phyloP scores from a whole-genome alignment of 1,140 invertebrate species.

The Musca domestica region DNA sequence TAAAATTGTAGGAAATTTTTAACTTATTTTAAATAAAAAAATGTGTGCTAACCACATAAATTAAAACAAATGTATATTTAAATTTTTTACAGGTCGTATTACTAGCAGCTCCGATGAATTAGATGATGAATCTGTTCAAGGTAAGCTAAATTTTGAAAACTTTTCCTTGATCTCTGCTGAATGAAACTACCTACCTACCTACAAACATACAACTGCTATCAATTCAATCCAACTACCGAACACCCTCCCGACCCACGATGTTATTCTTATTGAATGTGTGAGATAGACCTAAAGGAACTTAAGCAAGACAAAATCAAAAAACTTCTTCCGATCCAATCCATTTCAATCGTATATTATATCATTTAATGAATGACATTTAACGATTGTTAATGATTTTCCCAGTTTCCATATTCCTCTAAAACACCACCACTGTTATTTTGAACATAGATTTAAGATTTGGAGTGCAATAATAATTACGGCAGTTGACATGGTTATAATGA shows the following conservation, averaged over 20 bases:
- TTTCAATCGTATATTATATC: too few species aligned
- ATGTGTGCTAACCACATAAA: background rate
- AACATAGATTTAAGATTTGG: too few species aligned
- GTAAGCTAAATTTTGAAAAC: conserved; percentile 60
- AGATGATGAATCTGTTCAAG: conserved; percentile 73
- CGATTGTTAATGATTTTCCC: too few species aligned
- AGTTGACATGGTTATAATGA: too few species aligned
- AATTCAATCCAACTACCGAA: background rate
- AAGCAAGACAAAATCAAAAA: background rate
- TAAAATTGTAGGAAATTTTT: background rate
- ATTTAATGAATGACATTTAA: too few species aligned
- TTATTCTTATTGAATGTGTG: background rate
- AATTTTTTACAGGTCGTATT: conserved; percentile 62
- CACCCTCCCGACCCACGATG: background rate
- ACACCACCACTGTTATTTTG: too few species aligned
- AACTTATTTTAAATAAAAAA: background rate
- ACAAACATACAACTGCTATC: too few species aligned
- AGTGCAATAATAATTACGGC: too few species aligned
- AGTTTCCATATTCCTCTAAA: too few species aligned
- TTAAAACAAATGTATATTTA: background rate
- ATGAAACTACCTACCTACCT: conserved; percentile 31
- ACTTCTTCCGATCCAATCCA: too few species aligned
- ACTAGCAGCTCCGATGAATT: conserved; percentile 82
- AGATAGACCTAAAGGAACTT: background rate
- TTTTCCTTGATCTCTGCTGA: conserved; percentile 52